Conservation (phyloP, 2,888 invertebrate species). For the Eurytoma californica region DNA sequence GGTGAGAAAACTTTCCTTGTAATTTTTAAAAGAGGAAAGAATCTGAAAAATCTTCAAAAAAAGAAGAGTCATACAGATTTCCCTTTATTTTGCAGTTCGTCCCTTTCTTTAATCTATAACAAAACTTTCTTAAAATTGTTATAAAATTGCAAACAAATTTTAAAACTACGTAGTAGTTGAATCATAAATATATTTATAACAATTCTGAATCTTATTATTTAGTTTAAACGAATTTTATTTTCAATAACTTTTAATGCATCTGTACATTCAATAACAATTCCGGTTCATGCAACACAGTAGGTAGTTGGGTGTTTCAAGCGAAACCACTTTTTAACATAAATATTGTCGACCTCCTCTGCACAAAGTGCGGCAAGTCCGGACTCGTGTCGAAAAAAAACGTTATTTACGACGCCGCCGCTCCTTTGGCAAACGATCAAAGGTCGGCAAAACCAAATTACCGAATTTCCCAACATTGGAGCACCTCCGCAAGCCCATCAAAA, state of each 20-base stretch:
- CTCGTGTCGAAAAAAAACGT: conserved; percentile 1
- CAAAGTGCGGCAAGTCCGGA: background rate
- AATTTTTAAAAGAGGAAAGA: conserved; percentile 14
- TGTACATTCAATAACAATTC: too few species aligned
- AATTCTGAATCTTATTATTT: too few species aligned
- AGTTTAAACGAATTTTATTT: too few species aligned
- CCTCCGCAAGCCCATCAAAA: conserved; percentile 40
- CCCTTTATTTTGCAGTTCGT: too few species aligned
- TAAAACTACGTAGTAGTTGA: too few species aligned
- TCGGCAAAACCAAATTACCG: conserved; percentile 52
- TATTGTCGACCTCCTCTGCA: conserved; percentile 6
- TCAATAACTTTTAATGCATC: too few species aligned
- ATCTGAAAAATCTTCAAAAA: background rate
- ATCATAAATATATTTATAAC: too few species aligned
- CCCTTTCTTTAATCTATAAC: too few species aligned
- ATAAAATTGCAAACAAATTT: too few species aligned
- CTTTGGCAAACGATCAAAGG: conserved; percentile 49
- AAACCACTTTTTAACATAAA: conserved; percentile 19
- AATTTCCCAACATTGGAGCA: conserved; percentile 48
- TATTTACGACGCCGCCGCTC: conserved; percentile 42
- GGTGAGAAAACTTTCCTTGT: conserved; percentile 40
- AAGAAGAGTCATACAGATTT: conserved; percentile 1
- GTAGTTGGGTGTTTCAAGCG: too few species aligned
- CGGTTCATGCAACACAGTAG: too few species aligned
- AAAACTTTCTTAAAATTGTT: too few species aligned